Base-by-base conservation (phyloP, 2,888 invertebrate species). In the Tetramorium bicarinatum region DNA sequence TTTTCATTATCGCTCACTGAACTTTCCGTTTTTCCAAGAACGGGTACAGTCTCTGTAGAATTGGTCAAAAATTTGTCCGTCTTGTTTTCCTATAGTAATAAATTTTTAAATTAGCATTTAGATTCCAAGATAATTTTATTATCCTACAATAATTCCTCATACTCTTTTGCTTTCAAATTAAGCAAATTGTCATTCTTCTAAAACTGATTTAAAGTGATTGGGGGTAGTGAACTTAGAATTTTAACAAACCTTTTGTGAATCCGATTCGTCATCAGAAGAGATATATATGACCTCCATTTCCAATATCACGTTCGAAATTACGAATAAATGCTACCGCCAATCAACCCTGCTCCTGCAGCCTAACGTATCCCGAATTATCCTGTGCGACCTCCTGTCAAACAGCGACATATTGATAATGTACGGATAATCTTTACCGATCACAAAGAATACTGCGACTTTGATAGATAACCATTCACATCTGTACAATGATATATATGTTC, bases 221-320 rank as follows among this genome's bases (percentile, higher is more conserved):
- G 2, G 7, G 7, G 29, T 2, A 47, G 3, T 15, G 49, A 3
- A 29, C 34, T 47, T n/a, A 76, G 15, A 18, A 15, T 59, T 13
- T 0, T 15, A 85, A 66, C 66, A 84, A 85, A 93, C 92, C 91
- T 91, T 86, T 66, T 21, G 62, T 8, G 82, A 67, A 3, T 64
- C 56, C 41, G 82, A 62, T 11, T 88, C 90, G 29, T 92, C 93
- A 74, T 91, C 93, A 0, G 92, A 92, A 41, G 92, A 92, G 41
- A 92, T 87, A 82, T 83, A 92, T 44, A 92, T 92, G 25, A 92
- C 54, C 38, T 92, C 92, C 21, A 54, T 59, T 25, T 87, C 85
- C 41, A 71, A 71, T 47, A 11, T 49, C 13, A 41, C 7, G n/a
- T 56, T 38, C 4, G 34, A 41, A 66, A 15, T n/a, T 21, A 3